Evolutionary conservation across 2,888 invertebrate species (phyloP), one percentile per base, ranked within the genome.

Genomic region (Blomia tropicalis): DNA sequence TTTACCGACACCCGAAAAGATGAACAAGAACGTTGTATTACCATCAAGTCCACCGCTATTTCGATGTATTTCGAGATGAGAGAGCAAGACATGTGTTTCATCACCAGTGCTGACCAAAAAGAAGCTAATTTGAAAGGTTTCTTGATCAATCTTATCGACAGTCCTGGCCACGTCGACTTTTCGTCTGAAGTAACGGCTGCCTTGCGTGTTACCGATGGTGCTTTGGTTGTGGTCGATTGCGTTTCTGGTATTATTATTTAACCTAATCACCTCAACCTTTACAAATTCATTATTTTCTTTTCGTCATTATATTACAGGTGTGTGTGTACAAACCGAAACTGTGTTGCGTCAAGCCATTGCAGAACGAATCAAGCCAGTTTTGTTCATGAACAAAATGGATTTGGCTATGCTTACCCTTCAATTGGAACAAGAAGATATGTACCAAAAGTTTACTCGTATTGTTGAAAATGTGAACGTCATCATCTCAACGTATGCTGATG

Each of bases 311-410:
- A 44, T n/a, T n/a, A 51, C 70, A 90, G 96, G 98, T 80, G 98
- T 99, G 69, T 98, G 98, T 75, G 98, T 99, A 70, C 98, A 99
- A 79, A 99, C 98, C 41, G 98, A 99, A 79, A 96, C 98, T 72
- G 99, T 99, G 65, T 80, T 99, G 71, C 89, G 98, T 79, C 99
- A 99, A 77, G 98, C 98, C 67, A 99, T 99, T 73, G 92, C 93
- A 67, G 98, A 99, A 79, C 87, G 98, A 73, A 99, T 99, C 73
- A 96, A 95, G 84, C 98, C 99, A 63, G 90, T 99, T 70, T 80
- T 99, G 71, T 98, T 99, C 85, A 96, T 99, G 96, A 99, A 99
- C 87, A 99, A 99, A 79, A 96, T 99, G 96, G 99, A 99, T 80
- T 87, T 98, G 70, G 98, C 98, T 69, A 81, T 99, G 65, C 80